Evolutionary conservation across 1,140 invertebrate species (phyloP).

Genomic region (Steinernema feltiae): DNA sequence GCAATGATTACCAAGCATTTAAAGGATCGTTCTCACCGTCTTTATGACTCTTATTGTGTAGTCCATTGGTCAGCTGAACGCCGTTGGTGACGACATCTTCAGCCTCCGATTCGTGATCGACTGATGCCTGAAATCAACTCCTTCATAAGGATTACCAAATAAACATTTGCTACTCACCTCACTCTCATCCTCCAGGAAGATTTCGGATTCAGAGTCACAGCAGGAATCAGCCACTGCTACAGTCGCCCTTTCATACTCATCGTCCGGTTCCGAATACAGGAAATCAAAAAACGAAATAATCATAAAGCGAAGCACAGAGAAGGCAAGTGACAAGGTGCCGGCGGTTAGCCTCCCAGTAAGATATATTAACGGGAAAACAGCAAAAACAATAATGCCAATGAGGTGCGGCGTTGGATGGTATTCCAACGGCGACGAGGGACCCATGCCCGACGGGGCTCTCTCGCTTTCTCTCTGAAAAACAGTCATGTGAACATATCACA

Average conservation of each 20-base stretch:
- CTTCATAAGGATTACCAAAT: neutral
- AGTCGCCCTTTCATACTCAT: neutral
- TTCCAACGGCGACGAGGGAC: slow-evolving; percentile 23
- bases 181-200: neutral
- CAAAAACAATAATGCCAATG: slow-evolving; percentile 25
- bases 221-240: neutral
- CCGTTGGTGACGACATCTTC: neutral
- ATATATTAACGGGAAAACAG: slow-evolving; percentile 25
- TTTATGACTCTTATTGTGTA: neutral
- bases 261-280: slow-evolving; percentile 17
- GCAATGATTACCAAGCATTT: neutral
- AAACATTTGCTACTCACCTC: neutral
- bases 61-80: neutral
- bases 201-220: no score
- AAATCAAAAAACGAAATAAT: slow-evolving; percentile 17
- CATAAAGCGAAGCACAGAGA: slow-evolving; percentile 7
- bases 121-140: neutral
- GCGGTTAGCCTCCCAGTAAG: slow-evolving; percentile 16
- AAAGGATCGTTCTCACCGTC: neutral
- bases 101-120: slow-evolving; percentile 4
- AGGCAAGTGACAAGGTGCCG: neutral
- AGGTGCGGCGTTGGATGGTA: slow-evolving; percentile 27
- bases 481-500: no score
- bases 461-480: no score
- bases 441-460: slow-evolving; percentile 14